Evolutionary conservation across 2,888 invertebrate species (phyloP).

Genomic region (Hypsopygia costalis): DNA sequence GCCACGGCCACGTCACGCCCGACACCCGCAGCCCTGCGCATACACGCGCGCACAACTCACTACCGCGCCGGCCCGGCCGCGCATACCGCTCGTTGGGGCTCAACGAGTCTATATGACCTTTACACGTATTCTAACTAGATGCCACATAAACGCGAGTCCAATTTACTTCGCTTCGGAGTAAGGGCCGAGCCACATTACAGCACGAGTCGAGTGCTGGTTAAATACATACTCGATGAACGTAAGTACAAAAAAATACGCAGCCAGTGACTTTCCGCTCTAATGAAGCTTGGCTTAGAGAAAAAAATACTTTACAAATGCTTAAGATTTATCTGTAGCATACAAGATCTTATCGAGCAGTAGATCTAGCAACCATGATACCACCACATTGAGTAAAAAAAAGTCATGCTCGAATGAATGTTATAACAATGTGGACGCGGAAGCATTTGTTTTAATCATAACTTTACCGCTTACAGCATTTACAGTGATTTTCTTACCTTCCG

Average conservation of each 20-base stretch:
- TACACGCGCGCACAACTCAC: constrained; percentile 59
- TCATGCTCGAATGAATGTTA: constrained; percentile 76
- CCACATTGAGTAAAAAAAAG: constrained; percentile 63
- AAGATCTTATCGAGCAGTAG: constrained; percentile 57
- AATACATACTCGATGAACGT: constrained; percentile 5
- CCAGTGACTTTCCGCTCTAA: constrained; percentile 46
- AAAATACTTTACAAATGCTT: constrained; percentile 52
- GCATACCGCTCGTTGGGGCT: neutral
- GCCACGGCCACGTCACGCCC: constrained; percentile 89
- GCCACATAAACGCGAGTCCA: neutral
- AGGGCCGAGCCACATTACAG: constrained; percentile 57
- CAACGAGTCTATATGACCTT: neutral
- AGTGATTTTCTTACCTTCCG: constrained; percentile 85
- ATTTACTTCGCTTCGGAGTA: neutral
- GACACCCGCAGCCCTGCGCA: constrained; percentile 88
- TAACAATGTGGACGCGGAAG: constrained; percentile 67
- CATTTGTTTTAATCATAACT: constrained; percentile 41
- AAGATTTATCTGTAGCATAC: constrained; percentile 52
- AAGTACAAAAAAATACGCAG: constrained; percentile 14
- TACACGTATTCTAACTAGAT: neutral
- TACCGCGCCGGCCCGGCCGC: constrained; percentile 21
- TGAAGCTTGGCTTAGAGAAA: constrained; percentile 53
- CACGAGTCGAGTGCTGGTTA: constrained; percentile 8
- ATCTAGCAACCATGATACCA: constrained; percentile 61
- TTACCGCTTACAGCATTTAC: constrained; percentile 35